Evolutionary conservation across 2,888 invertebrate species (phyloP).

Genomic region (Hofmannophila pseudospretella): DNA sequence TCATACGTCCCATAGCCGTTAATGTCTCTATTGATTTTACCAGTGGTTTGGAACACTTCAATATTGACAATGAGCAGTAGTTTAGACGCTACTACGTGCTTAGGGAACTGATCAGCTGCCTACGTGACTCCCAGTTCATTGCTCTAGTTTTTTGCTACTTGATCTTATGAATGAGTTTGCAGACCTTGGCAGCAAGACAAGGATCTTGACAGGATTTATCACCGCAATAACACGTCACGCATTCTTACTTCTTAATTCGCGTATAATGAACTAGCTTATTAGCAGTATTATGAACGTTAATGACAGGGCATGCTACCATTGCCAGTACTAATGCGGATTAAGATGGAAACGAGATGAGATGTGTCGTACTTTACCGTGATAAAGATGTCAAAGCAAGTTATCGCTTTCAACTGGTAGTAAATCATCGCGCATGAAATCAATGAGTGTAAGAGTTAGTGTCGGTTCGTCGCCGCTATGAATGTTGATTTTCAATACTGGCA

Average conservation of each 20-base stretch:
- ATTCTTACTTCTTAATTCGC: constrained; percentile 24
- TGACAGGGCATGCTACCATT: constrained; percentile 15
- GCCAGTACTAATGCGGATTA: constrained; percentile 11
- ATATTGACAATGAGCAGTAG: constrained; percentile 77
- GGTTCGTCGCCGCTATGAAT: constrained; percentile 41
- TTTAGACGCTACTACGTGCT: constrained; percentile 72
- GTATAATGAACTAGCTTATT: constrained; percentile 26
- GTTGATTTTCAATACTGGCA: constrained; percentile 63
- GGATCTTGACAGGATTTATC: constrained; percentile 57
- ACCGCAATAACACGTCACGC: constrained; percentile 42
- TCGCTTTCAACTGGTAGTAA: constrained; percentile 32
- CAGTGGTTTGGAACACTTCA: constrained; percentile 62
- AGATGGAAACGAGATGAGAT: constrained; percentile 4
- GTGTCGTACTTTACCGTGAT: constrained; percentile 20
- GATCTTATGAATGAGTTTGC: constrained; percentile 70
- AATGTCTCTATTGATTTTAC: constrained; percentile 69
- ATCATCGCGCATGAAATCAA: constrained; percentile 42
- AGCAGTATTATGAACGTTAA: constrained; percentile 22
- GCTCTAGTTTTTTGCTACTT: constrained; percentile 72
- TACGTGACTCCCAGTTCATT: constrained; percentile 73
- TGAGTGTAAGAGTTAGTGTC: constrained; percentile 40
- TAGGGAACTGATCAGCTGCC: constrained; percentile 59
- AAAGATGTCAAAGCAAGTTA: constrained; percentile 31
- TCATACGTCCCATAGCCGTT: constrained; percentile 60
- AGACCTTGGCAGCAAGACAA: constrained; percentile 57